These are phyloP conservation scores for Rhinophrynus dorsalis DNA, from an alignment of 2,797 vertebrate species.

Conservation along the genomic window DNA sequence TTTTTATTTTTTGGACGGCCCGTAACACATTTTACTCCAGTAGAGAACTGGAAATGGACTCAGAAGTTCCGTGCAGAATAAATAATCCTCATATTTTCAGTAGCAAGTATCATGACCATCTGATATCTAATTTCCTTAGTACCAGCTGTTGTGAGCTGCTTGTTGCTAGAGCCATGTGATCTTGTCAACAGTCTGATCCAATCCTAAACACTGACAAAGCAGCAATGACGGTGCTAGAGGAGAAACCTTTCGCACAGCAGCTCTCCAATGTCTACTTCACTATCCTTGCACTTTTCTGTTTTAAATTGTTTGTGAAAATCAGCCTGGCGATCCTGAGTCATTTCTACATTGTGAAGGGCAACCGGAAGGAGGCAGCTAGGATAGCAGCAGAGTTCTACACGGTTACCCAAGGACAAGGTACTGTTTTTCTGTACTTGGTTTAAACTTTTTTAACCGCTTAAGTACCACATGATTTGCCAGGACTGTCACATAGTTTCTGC, in stretches of 20 bases:
- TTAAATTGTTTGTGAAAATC: constrained; percentile 96
- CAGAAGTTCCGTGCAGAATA: constrained; percentile 67
- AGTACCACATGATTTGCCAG: no score
- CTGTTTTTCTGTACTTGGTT: constrained; percentile 65
- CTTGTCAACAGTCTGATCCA: constrained; percentile 69
- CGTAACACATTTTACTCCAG: no score
- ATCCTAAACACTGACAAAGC: constrained; percentile 66
- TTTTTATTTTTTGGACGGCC: no score
- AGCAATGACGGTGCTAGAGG: constrained; percentile 86
- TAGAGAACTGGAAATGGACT: constrained; percentile 57
- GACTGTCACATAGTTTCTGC: no score
- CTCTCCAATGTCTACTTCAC: constrained; percentile 94
- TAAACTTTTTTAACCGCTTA: constrained; percentile 8
- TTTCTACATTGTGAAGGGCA: constrained; percentile 94
- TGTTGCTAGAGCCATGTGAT: constrained; percentile 71
- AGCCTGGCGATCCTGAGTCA: constrained; percentile 92
- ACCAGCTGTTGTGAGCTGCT: constrained; percentile 77
- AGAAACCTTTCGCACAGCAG: constrained; percentile 85
- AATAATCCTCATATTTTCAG: constrained; percentile 75
- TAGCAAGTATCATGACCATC: constrained; percentile 66
- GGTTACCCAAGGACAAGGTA: constrained; percentile 85
- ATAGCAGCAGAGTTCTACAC: constrained; percentile 95
- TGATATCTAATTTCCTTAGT: constrained; percentile 70
- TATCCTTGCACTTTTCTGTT: constrained; percentile 95
- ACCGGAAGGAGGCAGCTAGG: constrained; percentile 91